Conservation (phyloP, 2,113 vertebrate species). For the Nannospalax galili region DNA sequence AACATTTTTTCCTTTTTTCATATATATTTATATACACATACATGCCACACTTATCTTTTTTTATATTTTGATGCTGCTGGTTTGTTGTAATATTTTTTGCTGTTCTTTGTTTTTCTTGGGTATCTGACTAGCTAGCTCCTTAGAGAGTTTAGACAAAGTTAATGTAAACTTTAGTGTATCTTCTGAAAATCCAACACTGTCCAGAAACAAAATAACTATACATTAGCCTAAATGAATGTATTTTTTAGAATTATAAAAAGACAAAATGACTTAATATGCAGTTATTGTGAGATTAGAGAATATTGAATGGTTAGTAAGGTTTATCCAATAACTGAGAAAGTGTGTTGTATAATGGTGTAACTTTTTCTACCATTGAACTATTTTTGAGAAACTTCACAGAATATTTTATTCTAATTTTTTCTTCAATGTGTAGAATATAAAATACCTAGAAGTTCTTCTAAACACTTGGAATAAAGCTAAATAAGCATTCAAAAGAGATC, state of each 20-base stretch:
- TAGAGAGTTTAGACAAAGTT: not conserved
- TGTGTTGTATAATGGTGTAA: not conserved
- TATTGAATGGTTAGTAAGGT: not conserved
- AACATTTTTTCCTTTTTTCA: too few relatives aligned
- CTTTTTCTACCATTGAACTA: not conserved
- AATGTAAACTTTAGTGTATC: not conserved
- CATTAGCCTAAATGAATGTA: accelerated
- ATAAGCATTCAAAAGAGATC: not conserved
- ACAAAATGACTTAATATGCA: not conserved
- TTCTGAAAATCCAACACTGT: not conserved
- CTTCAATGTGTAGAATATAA: not conserved
- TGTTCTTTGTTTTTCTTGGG: not conserved
- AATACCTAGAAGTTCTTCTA: not conserved
- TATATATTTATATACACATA: too few relatives aligned
- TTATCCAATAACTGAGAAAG: not conserved
- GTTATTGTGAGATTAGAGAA: not conserved
- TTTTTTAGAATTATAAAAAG: not conserved
- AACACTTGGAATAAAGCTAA: not conserved
- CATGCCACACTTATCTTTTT: not conserved
- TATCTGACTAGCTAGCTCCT: not conserved
- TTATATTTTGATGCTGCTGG: not conserved
- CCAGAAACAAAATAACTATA: not conserved
- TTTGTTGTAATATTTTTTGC: not conserved
- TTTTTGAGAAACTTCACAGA: not conserved
- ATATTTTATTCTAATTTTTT: not conserved